Evolutionary conservation across 2,113 vertebrate species (phyloP).

Genomic region (Misgurnus mizolepis): DNA sequence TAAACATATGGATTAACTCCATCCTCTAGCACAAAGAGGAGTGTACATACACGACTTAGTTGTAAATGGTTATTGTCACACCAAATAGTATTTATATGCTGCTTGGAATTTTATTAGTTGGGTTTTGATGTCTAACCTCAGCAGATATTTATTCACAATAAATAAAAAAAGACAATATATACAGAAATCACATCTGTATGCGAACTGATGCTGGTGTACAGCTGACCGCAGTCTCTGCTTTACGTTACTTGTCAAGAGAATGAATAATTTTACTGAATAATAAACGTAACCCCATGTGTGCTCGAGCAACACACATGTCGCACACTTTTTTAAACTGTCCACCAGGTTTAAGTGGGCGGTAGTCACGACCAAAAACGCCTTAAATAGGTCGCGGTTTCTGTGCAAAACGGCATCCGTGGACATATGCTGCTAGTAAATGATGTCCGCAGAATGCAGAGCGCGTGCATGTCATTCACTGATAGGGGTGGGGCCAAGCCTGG

Average conservation of each 20-base stretch:
- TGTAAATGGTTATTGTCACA: not conserved
- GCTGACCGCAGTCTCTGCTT: constrained; percentile 24
- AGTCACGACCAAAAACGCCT: not conserved
- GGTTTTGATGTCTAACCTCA: not conserved
- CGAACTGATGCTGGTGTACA: not conserved
- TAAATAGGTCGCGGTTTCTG: not conserved
- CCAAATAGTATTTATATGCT: not conserved
- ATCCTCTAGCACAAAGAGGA: not conserved
- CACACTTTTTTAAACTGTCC: not conserved
- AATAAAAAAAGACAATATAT: not conserved
- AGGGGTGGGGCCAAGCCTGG: constrained; percentile 61
- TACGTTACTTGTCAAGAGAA: not conserved
- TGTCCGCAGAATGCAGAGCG: too few species aligned
- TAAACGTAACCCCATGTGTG: constrained; percentile 1
- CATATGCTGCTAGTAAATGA: not conserved
- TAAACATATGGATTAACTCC: not conserved
- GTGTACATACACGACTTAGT: not conserved
- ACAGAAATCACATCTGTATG: not conserved
- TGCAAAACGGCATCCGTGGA: not conserved
- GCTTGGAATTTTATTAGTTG: not conserved
- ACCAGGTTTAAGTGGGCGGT: not conserved
- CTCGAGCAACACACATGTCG: not conserved
- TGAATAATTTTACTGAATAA: not conserved
- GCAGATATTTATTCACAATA: not conserved
- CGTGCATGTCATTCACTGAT: too few species aligned